Base-by-base conservation (phyloP, 1,140 invertebrate species). In the Metopolophium dirhodum region DNA sequence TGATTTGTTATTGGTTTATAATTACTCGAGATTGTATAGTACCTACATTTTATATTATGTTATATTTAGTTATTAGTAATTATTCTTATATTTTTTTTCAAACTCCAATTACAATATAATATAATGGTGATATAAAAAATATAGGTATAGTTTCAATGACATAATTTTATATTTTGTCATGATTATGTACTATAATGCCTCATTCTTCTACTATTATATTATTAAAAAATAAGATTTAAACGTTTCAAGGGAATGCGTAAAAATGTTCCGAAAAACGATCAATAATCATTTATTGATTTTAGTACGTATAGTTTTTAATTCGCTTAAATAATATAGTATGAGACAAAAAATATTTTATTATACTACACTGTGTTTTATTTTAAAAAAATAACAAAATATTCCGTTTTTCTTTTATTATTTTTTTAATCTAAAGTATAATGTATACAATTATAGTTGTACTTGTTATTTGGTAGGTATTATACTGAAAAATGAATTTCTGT, bases 201-300 rank as follows among this genome's bases (percentile, higher is more conserved):
- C 14, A 77, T 77, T n/a, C 30, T 77, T n/a, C 4, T 68, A 68
- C 2, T 14, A 77, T 68, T 6, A 68, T 77, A 77, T 77, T 77
- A 18, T 18, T n/a, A 68, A 68, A 26, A 57, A 9, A 77, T 61
- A 68, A 68, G 14, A 68, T n/a, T n/a, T 18, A 18, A 35, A n/a
- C 6, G 61, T 77, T 77, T 77, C 61, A 77, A 77, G 61, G 61
- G 61, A 77, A 35, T 77, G 18, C 14, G 4, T 20, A n/a, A 77
- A 8, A n/a, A n/a, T 77, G 11, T n/a, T n/a, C 14, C 61, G 4
- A 68, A 68, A 61, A 68, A 68, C 9, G 30, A 14, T 77, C 11
- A 77, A 77, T 35, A 77, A 77, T 77, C 7, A n/a, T 77, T 77
- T 77, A 77, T 77, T 77, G n/a, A 77, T 77, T 77, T 77, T n/a